Base-by-base conservation (phyloP, 2,888 invertebrate genomes). In the Brenthis ino region DNA sequence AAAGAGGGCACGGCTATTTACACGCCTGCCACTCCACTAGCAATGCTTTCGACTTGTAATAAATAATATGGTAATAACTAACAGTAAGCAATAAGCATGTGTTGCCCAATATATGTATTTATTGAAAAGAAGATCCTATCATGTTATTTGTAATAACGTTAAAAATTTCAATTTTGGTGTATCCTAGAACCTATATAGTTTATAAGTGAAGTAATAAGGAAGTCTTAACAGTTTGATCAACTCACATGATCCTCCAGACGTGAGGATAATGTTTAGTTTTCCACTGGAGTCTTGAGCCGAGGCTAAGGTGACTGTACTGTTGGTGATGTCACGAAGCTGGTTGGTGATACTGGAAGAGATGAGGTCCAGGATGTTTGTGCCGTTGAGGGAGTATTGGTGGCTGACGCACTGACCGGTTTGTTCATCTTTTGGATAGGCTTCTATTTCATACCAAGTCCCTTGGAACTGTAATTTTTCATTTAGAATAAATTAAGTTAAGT, bases 351-450 rank as follows among this genome's bases (percentile, higher is more conserved):
- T 81, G 2, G 78, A 77, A 1, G 87, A 83, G 2, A 75, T 72
- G 0, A 89, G 72, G 64, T 74, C 75, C 2, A 88, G 70, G 0
- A 76, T 77, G 57, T 78, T 76, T 20, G 67, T 75, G 3, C 77
- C 69, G 14, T 28, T 55, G n/a, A 65, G 43, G 0, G 77, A 71
- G 73, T 82, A 87, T 12, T 77, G 71, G 64, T 88, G 87, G 61
- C 73, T 82, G 47, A 87, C 72, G 67, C 92, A 91, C 14, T 85
- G 80, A 3, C 90, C 89, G 6, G 79, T 70, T 64, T 82, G 81
- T 28, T 82, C 75, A 0, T 78, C 79, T 71, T 84, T 85, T 0
- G 89, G 72, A 63, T 87, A 87, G 0, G 85, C 77, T 71, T 81
- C 74, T 16, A 83, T 80, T 76, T 87, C 86, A 47, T 84, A 71